These are phyloP conservation scores for Hydropsyche betteni DNA, from an alignment of 2,888 invertebrate genomes.

Conservation along the genomic window DNA sequence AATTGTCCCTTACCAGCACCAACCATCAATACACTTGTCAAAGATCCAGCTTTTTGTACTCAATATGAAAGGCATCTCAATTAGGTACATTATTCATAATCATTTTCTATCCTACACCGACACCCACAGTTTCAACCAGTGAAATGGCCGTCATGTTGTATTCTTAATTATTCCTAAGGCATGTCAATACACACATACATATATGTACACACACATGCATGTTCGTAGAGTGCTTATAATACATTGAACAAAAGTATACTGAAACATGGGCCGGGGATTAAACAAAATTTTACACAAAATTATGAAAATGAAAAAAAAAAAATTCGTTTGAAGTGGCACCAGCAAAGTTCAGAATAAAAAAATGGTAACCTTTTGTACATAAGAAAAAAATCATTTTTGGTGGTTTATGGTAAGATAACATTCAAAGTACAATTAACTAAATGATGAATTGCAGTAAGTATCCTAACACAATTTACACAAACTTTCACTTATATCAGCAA, in stretches of 20 bases:
- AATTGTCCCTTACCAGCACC: conserved; percentile 22
- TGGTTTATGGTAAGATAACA: conserved; percentile 34
- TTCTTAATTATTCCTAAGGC: conserved; percentile 12
- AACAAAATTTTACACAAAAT: neutral
- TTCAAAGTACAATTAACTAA: conserved; percentile 30
- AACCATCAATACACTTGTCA: neutral
- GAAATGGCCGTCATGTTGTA: conserved; percentile 21
- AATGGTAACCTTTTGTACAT: conserved; percentile 28
- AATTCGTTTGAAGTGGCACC: conserved; percentile 5
- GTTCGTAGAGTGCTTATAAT: neutral
- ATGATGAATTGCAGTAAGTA: conserved; percentile 27
- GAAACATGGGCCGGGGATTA: neutral
- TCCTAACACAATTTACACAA: conserved; percentile 36
- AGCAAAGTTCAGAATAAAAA: conserved; percentile 20
- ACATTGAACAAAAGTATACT: conserved; percentile 2
- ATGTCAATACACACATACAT: neutral
- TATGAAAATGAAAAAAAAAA: neutral
- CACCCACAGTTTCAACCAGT: neutral
- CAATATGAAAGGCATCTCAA: conserved; percentile 44
- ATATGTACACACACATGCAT: conserved; percentile 2
- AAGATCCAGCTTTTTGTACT: conserved; percentile 40
- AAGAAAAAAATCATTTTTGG: conserved; percentile 32
- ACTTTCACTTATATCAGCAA: conserved; percentile 16
- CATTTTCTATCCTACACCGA: conserved; percentile 34
- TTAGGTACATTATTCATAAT: conserved; percentile 40